Base-by-base conservation (phyloP, 2,888 invertebrate genomes). In the Andrena minutula region DNA sequence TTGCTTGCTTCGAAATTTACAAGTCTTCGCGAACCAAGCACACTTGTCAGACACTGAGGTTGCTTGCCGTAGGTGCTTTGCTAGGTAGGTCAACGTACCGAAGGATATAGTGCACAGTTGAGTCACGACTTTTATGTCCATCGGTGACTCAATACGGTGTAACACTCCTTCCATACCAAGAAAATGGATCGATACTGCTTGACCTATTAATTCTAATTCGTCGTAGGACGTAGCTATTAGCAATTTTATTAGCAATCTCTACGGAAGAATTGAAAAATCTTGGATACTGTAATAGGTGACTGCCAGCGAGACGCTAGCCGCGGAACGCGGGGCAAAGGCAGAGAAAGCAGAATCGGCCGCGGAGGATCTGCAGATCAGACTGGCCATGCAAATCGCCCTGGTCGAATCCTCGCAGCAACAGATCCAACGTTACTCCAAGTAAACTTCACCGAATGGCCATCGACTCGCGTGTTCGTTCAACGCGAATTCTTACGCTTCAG, bases 71-170 rank as follows among this genome's bases (percentile, higher is more conserved):
- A n/a, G 30, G 32, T 32, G n/a, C 28, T 23, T 56, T 0, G 56
- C 63, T 53, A 60, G 69, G 53, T 66, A 78, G 89, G 87, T 89
- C 87, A 88, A 84, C 35, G 88, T 49, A 85, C 89, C 74, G 12
- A 68, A 75, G 77, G 78, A 73, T 83, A 83, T 84, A 87, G 77
- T 74, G 63, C 71, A 78, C 68, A 49, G 78, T 79, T 92, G 91
- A 92, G 86, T 92, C 92, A 92, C 86, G 72, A 60, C 74, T 49
- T 81, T 86, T 71, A 75, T 73, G 77, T 76, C 84, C 69, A 79
- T 74, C 75, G 88, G 77, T 92, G 92, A 92, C 92, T 92, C 92
- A 92, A 92, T 90, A 88, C 88, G 88, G 79, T 86, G 84, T 90
- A 91, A 90, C 89, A 89, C 83, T 84, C 80, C 81, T 84, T 75